phyloP scores from a whole-genome alignment of 2,888 invertebrate species.

The Pinctada fucata region DNA sequence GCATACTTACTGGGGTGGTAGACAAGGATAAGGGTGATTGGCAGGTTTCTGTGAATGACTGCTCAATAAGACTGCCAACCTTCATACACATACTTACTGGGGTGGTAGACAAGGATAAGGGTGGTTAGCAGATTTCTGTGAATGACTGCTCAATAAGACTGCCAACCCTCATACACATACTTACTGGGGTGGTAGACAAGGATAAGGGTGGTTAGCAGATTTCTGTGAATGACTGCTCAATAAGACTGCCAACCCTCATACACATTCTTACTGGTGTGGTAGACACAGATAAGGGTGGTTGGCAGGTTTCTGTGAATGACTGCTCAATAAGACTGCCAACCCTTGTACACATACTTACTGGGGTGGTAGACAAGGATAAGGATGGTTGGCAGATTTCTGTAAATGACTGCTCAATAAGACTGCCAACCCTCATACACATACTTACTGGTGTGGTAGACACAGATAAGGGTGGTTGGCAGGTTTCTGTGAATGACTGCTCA shows the following conservation, averaged over 20 bases:
- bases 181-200: conserved; percentile 93
- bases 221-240: too few species aligned
- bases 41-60: too few species aligned
- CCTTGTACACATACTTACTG: neutral
- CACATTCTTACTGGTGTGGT: neutral
- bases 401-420: too few species aligned
- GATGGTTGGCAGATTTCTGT: too few species aligned
- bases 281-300: neutral
- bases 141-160: neutral
- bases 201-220: conserved; percentile 86
- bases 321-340: neutral
- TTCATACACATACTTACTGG: conserved; percentile 78
- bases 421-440: too few species aligned
- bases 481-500: too few species aligned
- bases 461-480: neutral
- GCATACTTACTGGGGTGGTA: conserved; percentile 87
- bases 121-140: neutral
- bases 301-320: too few species aligned
- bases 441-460: neutral
- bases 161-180: conserved; percentile 52
- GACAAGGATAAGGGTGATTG: conserved; percentile 89
- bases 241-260: too few species aligned
- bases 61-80: too few species aligned
- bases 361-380: conserved; percentile 85
- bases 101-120: neutral